Percentiles rank a stretch among this genome's conserved stretches.
phyloP scores from a whole-genome alignment of 2,888 invertebrate genomes.

The Drosophila yooni region DNA sequence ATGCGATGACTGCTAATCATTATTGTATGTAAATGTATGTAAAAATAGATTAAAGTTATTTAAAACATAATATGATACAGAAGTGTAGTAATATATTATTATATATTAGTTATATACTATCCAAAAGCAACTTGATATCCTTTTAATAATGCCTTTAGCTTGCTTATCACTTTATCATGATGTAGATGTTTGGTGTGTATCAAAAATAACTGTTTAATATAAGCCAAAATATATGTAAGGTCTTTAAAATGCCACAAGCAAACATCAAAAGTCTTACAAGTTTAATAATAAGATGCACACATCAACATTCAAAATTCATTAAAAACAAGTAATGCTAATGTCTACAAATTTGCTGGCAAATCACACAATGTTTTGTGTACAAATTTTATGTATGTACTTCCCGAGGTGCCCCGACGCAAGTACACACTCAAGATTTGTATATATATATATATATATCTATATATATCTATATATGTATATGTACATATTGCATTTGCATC shows the following conservation, averaged over 20 bases:
- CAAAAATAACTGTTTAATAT: not conserved
- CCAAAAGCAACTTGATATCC: not conserved
- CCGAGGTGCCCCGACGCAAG: constrained; percentile 52
- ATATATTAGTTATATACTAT: not conserved
- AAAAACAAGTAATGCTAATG: constrained; percentile 41
- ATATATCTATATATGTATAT: constrained; percentile 1
- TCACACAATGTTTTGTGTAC: constrained; percentile 39
- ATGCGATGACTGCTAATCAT: constrained; percentile 1
- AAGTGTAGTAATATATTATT: not conserved
- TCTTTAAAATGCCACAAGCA: not conserved
- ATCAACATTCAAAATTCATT: constrained; percentile 17
- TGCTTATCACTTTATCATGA: not conserved
- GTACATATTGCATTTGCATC: constrained; percentile 44
- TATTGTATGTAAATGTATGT: not conserved
- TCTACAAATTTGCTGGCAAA: constrained; percentile 50
- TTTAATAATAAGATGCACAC: constrained; percentile 1
- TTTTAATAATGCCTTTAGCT: not conserved
- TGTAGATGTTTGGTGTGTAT: not conserved
- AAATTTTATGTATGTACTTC: constrained; percentile 33
- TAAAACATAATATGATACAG: not conserved
- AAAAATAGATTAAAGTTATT: not conserved
- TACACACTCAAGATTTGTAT: constrained; percentile 30
- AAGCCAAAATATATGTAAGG: not conserved
- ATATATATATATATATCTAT: constrained; percentile 8
- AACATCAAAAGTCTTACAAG: too few species aligned